Evolutionary conservation across 2,797 vertebrate genomes (phyloP).

Genomic region (Lutjanus campechanus): DNA sequence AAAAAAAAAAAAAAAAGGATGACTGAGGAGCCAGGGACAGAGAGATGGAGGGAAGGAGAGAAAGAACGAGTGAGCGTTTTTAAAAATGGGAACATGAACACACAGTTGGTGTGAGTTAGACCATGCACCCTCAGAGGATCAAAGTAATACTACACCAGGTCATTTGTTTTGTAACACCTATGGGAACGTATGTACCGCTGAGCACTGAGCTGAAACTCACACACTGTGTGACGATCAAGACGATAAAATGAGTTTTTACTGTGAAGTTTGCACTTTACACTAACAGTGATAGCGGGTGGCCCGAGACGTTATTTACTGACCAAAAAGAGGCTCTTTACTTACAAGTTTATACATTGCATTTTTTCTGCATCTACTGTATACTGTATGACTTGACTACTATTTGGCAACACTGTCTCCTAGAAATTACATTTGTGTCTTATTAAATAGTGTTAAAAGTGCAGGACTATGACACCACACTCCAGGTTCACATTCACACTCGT

Average conservation of each 20-base stretch:
- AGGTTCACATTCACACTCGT: no score
- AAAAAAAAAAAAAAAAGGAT: conserved; percentile 57
- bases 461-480: no score
- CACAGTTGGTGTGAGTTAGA: conserved; percentile 52
- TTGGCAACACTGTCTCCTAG: background rate
- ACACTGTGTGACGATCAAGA: conserved; percentile 19
- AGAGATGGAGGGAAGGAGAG: conserved; percentile 46
- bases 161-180: conserved; percentile 64
- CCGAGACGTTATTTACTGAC: background rate
- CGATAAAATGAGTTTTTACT: conserved; percentile 34
- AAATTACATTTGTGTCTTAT: no score
- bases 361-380: background rate
- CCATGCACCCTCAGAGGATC: conserved; percentile 53
- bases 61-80: conserved; percentile 43
- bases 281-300: conserved; percentile 5
- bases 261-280: conserved; percentile 35
- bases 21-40: conserved; percentile 62
- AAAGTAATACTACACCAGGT: conserved; percentile 56
- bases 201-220: conserved; percentile 43
- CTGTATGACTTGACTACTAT: background rate
- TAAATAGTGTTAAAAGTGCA: no score
- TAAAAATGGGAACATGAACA: conserved; percentile 57
- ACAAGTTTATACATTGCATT: background rate
- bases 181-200: conserved; percentile 32
- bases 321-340: background rate